phyloP scores from a whole-genome alignment of 2,797 vertebrate genomes.

The Galaxias olidus region DNA sequence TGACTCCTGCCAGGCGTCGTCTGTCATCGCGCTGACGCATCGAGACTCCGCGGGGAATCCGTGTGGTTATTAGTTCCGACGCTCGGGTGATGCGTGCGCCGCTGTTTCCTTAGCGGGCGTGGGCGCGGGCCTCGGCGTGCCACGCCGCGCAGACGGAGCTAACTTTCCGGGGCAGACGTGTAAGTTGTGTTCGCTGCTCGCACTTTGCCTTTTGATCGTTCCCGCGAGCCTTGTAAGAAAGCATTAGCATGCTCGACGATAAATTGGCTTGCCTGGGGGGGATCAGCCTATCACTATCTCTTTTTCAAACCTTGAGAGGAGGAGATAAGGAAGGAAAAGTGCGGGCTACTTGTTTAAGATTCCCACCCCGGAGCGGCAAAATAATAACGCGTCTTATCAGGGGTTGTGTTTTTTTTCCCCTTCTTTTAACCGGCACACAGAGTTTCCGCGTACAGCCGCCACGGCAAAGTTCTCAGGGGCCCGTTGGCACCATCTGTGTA shows the following conservation, averaged over 20 bases:
- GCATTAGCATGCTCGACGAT: conserved; percentile 19
- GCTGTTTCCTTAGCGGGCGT: neutral
- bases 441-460: conserved; percentile 40
- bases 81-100: neutral
- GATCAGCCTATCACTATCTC: conserved; percentile 35
- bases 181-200: neutral
- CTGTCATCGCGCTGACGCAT: neutral
- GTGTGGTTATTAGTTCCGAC: conserved; percentile 19
- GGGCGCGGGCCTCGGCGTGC: too few species aligned
- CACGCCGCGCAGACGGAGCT: neutral
- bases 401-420: neutral
- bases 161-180: conserved; percentile 16
- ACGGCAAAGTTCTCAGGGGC: conserved; percentile 28
- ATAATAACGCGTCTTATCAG: conserved; percentile 10
- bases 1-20: conserved; percentile 1
- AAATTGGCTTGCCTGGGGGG: conserved; percentile 21
- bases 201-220: conserved; percentile 30
- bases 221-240: conserved; percentile 1
- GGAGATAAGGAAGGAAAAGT: conserved; percentile 37
- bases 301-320: conserved; percentile 29
- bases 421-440: conserved; percentile 29
- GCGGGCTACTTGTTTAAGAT: conserved; percentile 36
- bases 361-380: conserved; percentile 34
- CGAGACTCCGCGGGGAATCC: conserved; percentile 12
- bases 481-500: conserved; percentile 51